Percentiles rank a stretch among this genome's conserved stretches.
These are phyloP conservation scores for Maniola hyperantus DNA, from an alignment of 2,888 invertebrate genomes.

Conservation along the genomic window DNA sequence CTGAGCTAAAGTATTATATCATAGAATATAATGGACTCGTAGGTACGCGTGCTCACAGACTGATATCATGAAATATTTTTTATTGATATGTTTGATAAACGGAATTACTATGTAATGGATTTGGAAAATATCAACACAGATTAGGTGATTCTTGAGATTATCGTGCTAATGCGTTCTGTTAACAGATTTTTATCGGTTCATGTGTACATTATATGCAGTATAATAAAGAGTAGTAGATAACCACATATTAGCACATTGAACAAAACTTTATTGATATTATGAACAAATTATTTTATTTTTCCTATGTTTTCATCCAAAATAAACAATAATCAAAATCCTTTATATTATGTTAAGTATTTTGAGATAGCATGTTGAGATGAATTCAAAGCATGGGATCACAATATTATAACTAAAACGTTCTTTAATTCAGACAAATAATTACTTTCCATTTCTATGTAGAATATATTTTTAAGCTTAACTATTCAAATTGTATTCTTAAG, in stretches of 20 bases:
- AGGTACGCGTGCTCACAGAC: constrained; percentile 3
- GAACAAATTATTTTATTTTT: no score
- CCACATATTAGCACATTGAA: no score
- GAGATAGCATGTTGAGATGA: neutral
- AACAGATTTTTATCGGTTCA: neutral
- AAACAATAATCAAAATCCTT: no score
- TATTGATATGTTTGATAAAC: constrained; percentile 4
- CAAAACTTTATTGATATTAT: no score
- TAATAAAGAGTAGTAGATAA: neutral
- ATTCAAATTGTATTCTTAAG: no score
- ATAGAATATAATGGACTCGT: neutral
- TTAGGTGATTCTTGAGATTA: constrained; percentile 7
- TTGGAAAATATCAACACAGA: constrained; percentile 14
- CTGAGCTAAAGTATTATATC: constrained; percentile 2
- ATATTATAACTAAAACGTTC: neutral
- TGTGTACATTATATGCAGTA: neutral
- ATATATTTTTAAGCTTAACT: no score
- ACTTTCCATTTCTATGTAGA: no score
- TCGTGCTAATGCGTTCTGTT: neutral
- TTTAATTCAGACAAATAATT: neutral
- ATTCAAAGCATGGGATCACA: neutral
- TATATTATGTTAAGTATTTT: no score
- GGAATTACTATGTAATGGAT: constrained; percentile 1
- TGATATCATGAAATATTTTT: neutral
- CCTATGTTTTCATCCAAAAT: no score